These are phyloP conservation scores for Cromileptes altivelis DNA, from an alignment of 2,113 vertebrate species.

Conservation along the genomic window DNA sequence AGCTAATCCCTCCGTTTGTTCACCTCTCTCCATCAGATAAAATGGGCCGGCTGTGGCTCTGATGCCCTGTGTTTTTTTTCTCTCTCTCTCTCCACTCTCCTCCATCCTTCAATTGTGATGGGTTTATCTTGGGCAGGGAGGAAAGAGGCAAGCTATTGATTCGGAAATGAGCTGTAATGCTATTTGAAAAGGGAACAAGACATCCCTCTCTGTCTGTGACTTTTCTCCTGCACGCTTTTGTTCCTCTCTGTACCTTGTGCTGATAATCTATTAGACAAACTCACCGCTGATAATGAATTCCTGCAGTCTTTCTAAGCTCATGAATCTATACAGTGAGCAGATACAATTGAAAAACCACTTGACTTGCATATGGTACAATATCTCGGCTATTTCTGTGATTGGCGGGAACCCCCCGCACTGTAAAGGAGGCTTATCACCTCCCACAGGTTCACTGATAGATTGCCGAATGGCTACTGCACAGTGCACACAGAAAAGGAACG, in stretches of 20 bases:
- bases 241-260: conserved; percentile 14
- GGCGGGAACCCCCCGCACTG: conserved; percentile 53
- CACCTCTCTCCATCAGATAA: conserved; percentile 77
- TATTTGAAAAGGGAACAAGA: conserved; percentile 66
- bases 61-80: conserved; percentile 32
- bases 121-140: conserved; percentile 73
- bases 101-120: conserved; percentile 72
- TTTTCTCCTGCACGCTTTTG: conserved; percentile 39
- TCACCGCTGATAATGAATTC: conserved; percentile 22
- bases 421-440: conserved; percentile 68
- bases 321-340: conserved; percentile 12
- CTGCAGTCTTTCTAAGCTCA: conserved; percentile 10
- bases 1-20: conserved; percentile 76
- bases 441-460: conserved; percentile 64
- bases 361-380: conserved; percentile 36
- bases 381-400: conserved; percentile 46
- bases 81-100: conserved; percentile 28
- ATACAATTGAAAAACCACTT: conserved; percentile 35
- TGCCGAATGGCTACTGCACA: conserved; percentile 51
- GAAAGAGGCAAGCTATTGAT: conserved; percentile 76
- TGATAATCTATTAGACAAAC: conserved; percentile 39
- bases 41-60: conserved; percentile 54
- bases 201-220: conserved; percentile 42
- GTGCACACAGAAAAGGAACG: conserved; percentile 31
- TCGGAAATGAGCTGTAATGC: conserved; percentile 81